phyloP scores from a whole-genome alignment of 1,140 invertebrate genomes.

The Tetramorium alpestre region DNA sequence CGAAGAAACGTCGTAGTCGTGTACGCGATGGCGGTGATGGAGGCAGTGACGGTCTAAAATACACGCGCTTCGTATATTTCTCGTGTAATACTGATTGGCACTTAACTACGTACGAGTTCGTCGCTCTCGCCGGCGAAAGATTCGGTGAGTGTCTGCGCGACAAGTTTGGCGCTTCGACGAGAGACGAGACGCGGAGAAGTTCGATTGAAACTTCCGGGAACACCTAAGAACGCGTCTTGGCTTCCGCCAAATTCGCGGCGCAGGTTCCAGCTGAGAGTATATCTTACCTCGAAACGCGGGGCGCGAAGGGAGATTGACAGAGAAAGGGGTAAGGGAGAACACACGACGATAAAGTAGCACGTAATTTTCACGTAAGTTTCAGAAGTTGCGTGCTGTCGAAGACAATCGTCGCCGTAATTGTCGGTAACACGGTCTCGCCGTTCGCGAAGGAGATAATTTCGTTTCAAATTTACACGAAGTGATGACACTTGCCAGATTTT shows the following conservation, averaged over 20 bases:
- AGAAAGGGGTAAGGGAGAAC: conserved; percentile 8
- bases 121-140: conserved; percentile 28
- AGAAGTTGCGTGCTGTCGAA: neutral
- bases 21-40: neutral
- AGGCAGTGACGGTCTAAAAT: conserved; percentile 18
- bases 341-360: conserved; percentile 26
- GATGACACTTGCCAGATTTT: conserved; percentile 12
- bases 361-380: conserved; percentile 34
- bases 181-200: conserved; percentile 53
- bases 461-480: neutral
- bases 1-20: conserved; percentile 39
- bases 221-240: conserved; percentile 63
- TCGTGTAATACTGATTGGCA: conserved; percentile 69
- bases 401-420: conserved; percentile 8
- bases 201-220: conserved; percentile 66
- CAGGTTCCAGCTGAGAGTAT: conserved; percentile 31
- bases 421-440: conserved; percentile 7
- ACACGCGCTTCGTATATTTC: conserved; percentile 32
- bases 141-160: conserved; percentile 63
- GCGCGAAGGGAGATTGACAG: conserved; percentile 15
- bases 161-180: conserved; percentile 65
- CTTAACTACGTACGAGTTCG: conserved; percentile 63
- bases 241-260: conserved; percentile 57
- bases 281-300: conserved; percentile 5
- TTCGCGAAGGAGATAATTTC: neutral